phyloP scores from a whole-genome alignment of 2,113 vertebrate species.

The Carollia perspicillata region DNA sequence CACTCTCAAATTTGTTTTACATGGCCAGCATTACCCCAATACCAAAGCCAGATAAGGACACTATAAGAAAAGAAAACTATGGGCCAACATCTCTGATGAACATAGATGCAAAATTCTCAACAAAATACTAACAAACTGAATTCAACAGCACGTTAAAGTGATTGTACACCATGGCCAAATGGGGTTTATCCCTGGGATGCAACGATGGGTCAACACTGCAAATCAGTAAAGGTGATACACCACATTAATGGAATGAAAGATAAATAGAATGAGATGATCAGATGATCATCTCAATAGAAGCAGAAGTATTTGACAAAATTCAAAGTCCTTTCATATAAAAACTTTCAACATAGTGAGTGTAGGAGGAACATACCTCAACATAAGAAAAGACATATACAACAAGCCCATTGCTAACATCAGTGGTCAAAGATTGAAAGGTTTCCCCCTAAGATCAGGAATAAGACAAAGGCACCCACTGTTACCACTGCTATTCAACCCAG shows the following conservation, averaged over 20 bases:
- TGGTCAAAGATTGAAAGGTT: neutral
- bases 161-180: neutral
- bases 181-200: neutral
- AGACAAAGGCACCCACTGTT: neutral
- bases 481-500: neutral
- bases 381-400: neutral
- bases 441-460: neutral
- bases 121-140: neutral
- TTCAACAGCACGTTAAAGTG: neutral
- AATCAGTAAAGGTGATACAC: neutral
- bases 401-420: neutral
- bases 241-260: neutral
- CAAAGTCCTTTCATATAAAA: neutral
- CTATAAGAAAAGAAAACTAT: neutral
- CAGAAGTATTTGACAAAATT: neutral
- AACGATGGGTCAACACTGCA: neutral
- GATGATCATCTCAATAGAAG: neutral
- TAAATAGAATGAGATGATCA: neutral
- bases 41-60: neutral
- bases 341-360: neutral
- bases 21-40: neutral
- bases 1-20: neutral
- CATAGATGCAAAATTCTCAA: neutral
- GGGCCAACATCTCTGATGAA: neutral
- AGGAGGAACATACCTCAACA: neutral